phyloP scores from a whole-genome alignment of 1,140 invertebrate genomes.

The Potamilus streckersoni region DNA sequence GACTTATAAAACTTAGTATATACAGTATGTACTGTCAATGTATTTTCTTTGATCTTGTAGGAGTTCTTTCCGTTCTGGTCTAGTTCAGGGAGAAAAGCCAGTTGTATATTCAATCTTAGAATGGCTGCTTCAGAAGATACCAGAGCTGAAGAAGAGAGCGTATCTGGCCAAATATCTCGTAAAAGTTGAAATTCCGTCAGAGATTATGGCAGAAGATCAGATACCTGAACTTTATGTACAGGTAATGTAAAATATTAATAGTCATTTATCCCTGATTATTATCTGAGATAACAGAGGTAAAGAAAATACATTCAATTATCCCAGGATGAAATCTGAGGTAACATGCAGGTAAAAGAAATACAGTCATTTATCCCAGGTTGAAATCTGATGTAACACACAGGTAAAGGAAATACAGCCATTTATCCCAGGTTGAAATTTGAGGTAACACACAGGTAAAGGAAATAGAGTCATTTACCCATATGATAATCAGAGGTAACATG shows the following conservation, averaged over 20 bases:
- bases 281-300: not conserved
- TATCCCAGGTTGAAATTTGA: not conserved
- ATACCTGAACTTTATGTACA: slow-evolving; percentile 79
- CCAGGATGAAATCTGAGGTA: not conserved
- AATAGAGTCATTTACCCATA: not conserved
- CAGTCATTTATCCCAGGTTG: not conserved
- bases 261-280: not conserved
- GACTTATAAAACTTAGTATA: not conserved
- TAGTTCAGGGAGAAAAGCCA: slow-evolving; percentile 80
- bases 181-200: slow-evolving; percentile 84
- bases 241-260: slow-evolving; percentile 57
- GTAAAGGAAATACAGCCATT: not conserved
- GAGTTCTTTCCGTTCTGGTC: slow-evolving; percentile 75
- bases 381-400: not conserved
- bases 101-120: slow-evolving; percentile 82
- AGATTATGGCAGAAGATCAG: slow-evolving; percentile 82
- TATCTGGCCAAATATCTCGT: slow-evolving; percentile 83
- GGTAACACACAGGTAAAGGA: too few relatives aligned
- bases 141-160: slow-evolving; percentile 82
- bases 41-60: slow-evolving; percentile 36
- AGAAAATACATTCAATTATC: not conserved
- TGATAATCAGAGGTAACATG: too few relatives aligned
- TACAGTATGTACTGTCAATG: slow-evolving; percentile 1
- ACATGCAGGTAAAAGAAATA: not conserved
- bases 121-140: slow-evolving; percentile 81